These are phyloP conservation scores for Zhuqinia jingwanae DNA, from an alignment of 2,888 invertebrate genomes.

Conservation along the genomic window DNA sequence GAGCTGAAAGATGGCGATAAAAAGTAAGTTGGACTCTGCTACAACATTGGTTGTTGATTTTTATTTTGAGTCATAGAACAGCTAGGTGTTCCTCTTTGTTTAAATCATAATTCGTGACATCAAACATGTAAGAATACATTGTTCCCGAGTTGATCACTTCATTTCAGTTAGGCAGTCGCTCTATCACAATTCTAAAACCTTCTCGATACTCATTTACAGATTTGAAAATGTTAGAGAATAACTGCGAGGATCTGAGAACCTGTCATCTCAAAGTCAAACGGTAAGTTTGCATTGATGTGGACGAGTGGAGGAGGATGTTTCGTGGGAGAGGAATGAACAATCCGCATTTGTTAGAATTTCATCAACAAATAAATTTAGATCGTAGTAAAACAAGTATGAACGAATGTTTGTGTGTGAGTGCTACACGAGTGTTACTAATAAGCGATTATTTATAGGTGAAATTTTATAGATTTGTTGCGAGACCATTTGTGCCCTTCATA, in stretches of 20 bases:
- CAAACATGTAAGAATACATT: background rate
- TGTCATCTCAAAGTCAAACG: slow-evolving; percentile 26
- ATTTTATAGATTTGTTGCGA: slow-evolving; percentile 76
- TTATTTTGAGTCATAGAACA: slow-evolving; percentile 27
- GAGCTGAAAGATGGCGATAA: slow-evolving; percentile 35
- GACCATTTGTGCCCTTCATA: slow-evolving; percentile 73
- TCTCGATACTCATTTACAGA: slow-evolving; percentile 77
- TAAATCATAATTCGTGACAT: slow-evolving; percentile 9
- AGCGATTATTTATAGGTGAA: slow-evolving; percentile 79
- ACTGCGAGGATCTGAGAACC: slow-evolving; percentile 33
- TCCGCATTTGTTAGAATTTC: slow-evolving; percentile 47
- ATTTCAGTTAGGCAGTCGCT: slow-evolving; percentile 59
- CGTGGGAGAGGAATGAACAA: background rate
- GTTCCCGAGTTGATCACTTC: background rate
- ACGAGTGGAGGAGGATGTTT: slow-evolving; percentile 26
- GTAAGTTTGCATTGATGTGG: slow-evolving; percentile 50
- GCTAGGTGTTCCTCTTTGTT: background rate
- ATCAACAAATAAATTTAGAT: slow-evolving; percentile 34
- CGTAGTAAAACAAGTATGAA: slow-evolving; percentile 68
- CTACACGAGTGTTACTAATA: slow-evolving; percentile 79
- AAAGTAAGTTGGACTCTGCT: slow-evolving; percentile 22
- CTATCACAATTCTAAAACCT: slow-evolving; percentile 69
- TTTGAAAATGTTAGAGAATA: slow-evolving; percentile 69
- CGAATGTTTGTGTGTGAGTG: slow-evolving; percentile 75
- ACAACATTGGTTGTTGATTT: background rate